Conservation (phyloP, 37 sponge, comb jelly and placozoan species). For the Bolinopsis microptera region DNA sequence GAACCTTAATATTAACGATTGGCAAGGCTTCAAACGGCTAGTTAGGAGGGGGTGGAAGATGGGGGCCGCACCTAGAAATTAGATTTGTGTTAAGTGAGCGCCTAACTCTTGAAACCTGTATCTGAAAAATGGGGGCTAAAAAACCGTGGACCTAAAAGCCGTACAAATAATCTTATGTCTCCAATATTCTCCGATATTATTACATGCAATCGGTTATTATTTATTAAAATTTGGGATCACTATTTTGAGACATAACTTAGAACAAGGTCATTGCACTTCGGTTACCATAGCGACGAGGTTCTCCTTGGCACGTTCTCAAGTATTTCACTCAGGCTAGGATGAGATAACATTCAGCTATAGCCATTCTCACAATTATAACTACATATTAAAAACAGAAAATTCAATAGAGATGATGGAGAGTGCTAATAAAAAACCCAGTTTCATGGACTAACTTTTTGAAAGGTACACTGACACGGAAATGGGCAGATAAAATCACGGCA, state of each 20-base stretch:
- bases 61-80: not conserved
- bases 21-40: not conserved
- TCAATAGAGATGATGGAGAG: not conserved
- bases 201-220: not conserved
- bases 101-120: too few species aligned
- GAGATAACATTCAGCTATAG: not conserved
- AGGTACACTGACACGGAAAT: not conserved
- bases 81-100: too few species aligned
- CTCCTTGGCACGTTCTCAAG: not conserved
- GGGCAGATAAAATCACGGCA: not conserved
- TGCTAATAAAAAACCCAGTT: not conserved
- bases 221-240: not conserved
- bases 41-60: not conserved
- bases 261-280: not conserved
- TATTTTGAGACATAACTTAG: not conserved
- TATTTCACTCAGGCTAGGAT: not conserved
- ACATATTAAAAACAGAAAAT: not conserved
- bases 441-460: not conserved
- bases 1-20: not conserved
- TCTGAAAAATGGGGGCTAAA: not conserved
- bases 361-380: not conserved
- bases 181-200: not conserved
- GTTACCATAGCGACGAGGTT: not conserved
- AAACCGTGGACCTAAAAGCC: not conserved
- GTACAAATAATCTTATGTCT: not conserved